Evolutionary conservation across 2,888 invertebrate genomes (phyloP).

Genomic region (Steinernema carpocapsae): DNA sequence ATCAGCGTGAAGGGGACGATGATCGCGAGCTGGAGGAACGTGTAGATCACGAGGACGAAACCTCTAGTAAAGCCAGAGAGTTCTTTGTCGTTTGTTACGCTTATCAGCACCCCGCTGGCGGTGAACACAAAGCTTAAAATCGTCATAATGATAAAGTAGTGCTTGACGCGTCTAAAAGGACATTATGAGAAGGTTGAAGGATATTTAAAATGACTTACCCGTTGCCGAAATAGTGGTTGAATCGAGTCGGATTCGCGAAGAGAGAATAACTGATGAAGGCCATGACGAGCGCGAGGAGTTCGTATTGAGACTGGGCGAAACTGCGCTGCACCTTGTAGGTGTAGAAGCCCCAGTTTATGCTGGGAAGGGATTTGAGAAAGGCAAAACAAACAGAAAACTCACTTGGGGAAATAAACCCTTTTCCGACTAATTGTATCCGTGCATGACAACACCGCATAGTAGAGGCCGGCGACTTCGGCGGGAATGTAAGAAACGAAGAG

Average conservation of each 20-base stretch:
- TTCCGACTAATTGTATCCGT: not conserved
- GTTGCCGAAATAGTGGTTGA: slow-evolving; percentile 22
- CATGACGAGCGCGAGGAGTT: slow-evolving; percentile 26
- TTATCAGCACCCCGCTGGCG: slow-evolving; percentile 12
- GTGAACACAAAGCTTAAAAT: slow-evolving; percentile 1
- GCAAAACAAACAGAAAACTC: not conserved
- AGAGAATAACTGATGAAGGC: slow-evolving; percentile 28
- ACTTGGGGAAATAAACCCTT: slow-evolving; percentile 8
- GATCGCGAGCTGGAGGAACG: slow-evolving; percentile 17
- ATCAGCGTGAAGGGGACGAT: slow-evolving; percentile 16
- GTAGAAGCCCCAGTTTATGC: slow-evolving; percentile 26
- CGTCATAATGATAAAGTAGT: slow-evolving; percentile 23
- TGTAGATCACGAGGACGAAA: slow-evolving; percentile 27
- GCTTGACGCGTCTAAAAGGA: not conserved
- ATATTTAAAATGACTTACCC: not conserved
- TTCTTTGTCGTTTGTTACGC: slow-evolving; percentile 9
- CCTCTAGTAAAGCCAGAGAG: not conserved
- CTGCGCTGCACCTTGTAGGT: slow-evolving; percentile 28
- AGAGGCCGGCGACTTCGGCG: slow-evolving; percentile 23
- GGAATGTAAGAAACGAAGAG: slow-evolving; percentile 31
- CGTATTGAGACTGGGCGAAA: slow-evolving; percentile 29
- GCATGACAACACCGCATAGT: slow-evolving; percentile 17
- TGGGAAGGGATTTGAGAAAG: not conserved
- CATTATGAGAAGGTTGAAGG: not conserved
- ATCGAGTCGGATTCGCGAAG: slow-evolving; percentile 7